Conservation (phyloP, 2,888 invertebrate species). For the Apamea monoglypha region DNA sequence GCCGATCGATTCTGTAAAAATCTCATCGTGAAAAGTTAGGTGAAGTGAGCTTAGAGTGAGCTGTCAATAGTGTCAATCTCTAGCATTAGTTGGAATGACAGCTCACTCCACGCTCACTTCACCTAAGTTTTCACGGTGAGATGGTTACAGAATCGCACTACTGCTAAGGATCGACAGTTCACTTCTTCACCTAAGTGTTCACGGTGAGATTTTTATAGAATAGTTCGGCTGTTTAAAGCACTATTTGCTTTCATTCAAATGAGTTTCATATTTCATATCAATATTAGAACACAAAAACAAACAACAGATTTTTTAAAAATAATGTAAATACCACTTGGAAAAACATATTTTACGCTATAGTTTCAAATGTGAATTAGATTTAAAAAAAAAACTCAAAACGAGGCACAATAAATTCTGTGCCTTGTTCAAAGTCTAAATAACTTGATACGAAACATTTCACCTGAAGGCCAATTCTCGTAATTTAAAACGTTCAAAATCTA, state of each 20-base stretch:
- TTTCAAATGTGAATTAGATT: neutral
- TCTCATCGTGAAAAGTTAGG: too few species aligned
- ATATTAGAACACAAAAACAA: neutral
- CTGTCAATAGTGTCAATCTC: too few species aligned
- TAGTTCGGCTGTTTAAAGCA: neutral
- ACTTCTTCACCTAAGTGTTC: neutral
- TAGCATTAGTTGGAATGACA: too few species aligned
- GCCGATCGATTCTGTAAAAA: too few species aligned
- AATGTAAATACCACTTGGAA: neutral
- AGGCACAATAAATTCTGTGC: conserved; percentile 3
- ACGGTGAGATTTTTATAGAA: neutral
- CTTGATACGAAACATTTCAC: conserved; percentile 51
- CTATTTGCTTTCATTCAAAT: conserved; percentile 13
- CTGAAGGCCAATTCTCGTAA: too few species aligned
- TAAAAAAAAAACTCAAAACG: neutral
- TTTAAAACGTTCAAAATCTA: too few species aligned
- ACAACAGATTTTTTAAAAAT: neutral
- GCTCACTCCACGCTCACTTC: too few species aligned
- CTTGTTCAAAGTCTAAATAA: conserved; percentile 7
- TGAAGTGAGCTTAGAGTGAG: too few species aligned
- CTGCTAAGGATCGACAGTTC: too few species aligned
- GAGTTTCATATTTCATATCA: conserved; percentile 44
- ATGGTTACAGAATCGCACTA: too few species aligned
- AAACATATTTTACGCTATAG: too few species aligned
- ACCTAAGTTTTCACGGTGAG: too few species aligned